Conservation (phyloP, 2,888 invertebrate genomes). For the Lobophora halterata region DNA sequence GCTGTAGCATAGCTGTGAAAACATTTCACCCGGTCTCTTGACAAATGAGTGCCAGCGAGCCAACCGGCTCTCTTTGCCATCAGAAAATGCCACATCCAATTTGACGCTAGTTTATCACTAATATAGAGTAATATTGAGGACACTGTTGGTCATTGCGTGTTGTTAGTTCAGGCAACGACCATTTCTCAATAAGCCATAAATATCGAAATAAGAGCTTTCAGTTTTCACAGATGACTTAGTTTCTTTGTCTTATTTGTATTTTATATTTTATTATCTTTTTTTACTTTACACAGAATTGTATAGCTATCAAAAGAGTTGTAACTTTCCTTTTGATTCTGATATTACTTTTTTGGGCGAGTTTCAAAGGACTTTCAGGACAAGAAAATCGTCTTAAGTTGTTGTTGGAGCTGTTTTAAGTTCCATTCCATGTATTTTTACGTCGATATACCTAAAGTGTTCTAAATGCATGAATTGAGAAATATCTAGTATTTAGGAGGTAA, state of each 20-base stretch:
- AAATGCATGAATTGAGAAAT: no score
- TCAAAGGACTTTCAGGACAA: conserved; percentile 10
- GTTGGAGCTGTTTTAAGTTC: conserved; percentile 1
- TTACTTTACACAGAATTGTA: neutral
- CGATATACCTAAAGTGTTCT: no score
- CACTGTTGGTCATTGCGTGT: conserved; percentile 5
- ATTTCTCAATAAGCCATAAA: conserved; percentile 9
- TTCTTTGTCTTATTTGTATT: neutral
- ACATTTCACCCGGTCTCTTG: conserved; percentile 35
- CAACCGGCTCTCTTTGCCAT: conserved; percentile 37
- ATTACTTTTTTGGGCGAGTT: conserved; percentile 2
- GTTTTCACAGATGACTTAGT: neutral
- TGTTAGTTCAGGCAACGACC: conserved; percentile 2
- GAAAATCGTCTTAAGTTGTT: conserved; percentile 7
- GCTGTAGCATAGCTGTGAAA: no score
- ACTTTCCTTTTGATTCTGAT: conserved; percentile 14
- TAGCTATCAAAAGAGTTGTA: conserved; percentile 6
- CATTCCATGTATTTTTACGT: no score
- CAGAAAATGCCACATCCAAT: conserved; percentile 42
- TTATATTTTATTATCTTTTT: no score
- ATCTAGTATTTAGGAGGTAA: no score
- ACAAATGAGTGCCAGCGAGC: conserved; percentile 42
- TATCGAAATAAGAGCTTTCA: conserved; percentile 1
- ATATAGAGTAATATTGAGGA: neutral
- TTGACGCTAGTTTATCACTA: conserved; percentile 26